phyloP scores from a whole-genome alignment of 35 echinoderm and acorn worm genomes.

The Ophioderma brevispina region DNA sequence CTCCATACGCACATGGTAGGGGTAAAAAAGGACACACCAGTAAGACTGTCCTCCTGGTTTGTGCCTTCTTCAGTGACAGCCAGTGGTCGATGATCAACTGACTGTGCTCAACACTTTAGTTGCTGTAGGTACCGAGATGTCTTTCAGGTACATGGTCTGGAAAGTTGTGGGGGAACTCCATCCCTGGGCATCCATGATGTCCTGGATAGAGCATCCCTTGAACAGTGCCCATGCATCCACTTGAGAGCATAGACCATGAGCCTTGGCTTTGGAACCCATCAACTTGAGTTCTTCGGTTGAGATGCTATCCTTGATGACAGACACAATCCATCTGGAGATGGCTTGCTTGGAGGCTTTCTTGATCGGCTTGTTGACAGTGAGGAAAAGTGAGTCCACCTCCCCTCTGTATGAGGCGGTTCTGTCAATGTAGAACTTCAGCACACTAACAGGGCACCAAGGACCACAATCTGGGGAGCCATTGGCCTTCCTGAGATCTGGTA shows the following conservation, averaged over 20 bases:
- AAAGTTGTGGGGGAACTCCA: neutral
- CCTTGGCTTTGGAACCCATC: neutral
- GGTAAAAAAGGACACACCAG: neutral
- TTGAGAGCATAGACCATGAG: neutral
- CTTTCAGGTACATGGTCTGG: constrained; percentile 6
- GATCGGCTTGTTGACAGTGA: no score
- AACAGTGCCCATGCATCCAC: neutral
- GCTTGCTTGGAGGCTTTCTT: constrained; percentile 6
- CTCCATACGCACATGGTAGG: neutral
- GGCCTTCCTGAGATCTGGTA: neutral
- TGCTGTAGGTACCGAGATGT: neutral
- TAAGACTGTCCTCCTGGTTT: neutral
- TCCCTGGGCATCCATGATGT: neutral
- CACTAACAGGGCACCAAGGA: constrained; percentile 16
- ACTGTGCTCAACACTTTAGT: neutral
- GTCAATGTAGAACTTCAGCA: constrained; percentile 4
- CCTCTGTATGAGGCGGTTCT: neutral
- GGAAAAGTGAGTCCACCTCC: neutral
- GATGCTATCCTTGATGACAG: neutral
- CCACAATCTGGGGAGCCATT: neutral
- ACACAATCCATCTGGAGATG: constrained; percentile 17
- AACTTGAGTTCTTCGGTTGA: neutral
- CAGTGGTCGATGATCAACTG: neutral
- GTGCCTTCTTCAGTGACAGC: neutral
- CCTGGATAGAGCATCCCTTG: neutral